Base-by-base conservation (phyloP, 53 echinoderm and acorn worm species). In the Echinometra lucunter region DNA sequence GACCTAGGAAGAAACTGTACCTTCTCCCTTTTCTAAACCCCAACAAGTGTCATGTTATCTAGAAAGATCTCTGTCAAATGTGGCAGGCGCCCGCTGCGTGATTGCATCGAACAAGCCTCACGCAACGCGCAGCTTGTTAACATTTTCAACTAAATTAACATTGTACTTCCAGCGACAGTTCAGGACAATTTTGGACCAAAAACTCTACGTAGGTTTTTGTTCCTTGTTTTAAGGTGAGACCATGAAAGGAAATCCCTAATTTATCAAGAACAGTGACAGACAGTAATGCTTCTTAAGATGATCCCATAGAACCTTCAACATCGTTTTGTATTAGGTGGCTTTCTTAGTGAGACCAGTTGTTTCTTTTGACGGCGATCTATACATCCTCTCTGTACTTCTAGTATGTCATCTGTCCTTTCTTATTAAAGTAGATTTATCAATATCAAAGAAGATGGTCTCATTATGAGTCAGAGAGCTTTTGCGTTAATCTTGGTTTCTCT, bases 181-280 rank as follows among this genome's bases (percentile, higher is more conserved):
- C 19, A 49, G 49, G 30, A 12, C 7, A 28, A 85, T 7, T 85
- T 78, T 30, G 53, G 27, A 47, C 49, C 85, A 10, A 30, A n/a
- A 85, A 11, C 49, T 49, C 45, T 49, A 85, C 0, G 49, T 40
- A 6, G 42, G 47, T 9, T 85, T 49, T 53, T 85, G n/a, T 85
- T 85, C 3, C 17, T 49, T 37, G 49, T 85, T 25, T 47, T 49
- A n/a, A 85, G 85, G 85, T 85, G 16, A 28, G 85, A 49, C 49
- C n/a, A 45, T 4, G 85, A 23, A 78, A 85, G 85, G 85, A 85
- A 85, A 85, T 85, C 85, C 85, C 30, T 49, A 85, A 85, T 85
- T n/a, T 85, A 47, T 12, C 47, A 28, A 85, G 21, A 85, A 49
- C 85, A 85, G 85, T 85, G 85, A 85, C 47, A 85, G 45, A 85